These are phyloP conservation scores for Lycaena phlaeas DNA, from an alignment of 2,888 invertebrate genomes.

Conservation along the genomic window DNA sequence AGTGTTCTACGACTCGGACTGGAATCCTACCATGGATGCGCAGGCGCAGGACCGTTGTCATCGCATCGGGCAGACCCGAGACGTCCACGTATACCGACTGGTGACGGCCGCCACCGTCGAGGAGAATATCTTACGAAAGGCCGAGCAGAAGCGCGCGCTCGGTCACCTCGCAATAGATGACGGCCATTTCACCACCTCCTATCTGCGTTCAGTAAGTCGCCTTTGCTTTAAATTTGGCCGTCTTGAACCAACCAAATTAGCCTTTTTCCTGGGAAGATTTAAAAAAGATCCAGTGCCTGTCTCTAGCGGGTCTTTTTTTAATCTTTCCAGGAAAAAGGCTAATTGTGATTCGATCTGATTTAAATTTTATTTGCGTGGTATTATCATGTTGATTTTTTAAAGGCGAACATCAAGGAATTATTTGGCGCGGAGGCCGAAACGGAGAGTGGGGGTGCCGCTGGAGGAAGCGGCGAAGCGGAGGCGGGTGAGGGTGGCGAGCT, in stretches of 20 bases:
- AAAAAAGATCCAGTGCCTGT: no score
- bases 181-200: slow-evolving; percentile 98
- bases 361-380: no score
- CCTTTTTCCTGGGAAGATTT: no score
- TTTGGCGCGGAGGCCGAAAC: slow-evolving; percentile 87
- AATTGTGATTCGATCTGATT: no score
- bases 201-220: slow-evolving; percentile 79
- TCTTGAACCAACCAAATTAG: no score
- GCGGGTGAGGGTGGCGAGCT: slow-evolving; percentile 69
- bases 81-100: slow-evolving; percentile 98
- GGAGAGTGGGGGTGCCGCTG: slow-evolving; percentile 61
- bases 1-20: slow-evolving; percentile 99
- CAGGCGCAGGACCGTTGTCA: slow-evolving; percentile 95
- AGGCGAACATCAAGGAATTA: slow-evolving; percentile 92
- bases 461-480: slow-evolving; percentile 72
- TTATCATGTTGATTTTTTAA: no score
- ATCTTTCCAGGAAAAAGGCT: no score
- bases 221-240: no score
- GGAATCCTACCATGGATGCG: slow-evolving; percentile 99
- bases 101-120: slow-evolving; percentile 98
- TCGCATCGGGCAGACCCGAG: slow-evolving; percentile 98
- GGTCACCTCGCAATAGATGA: slow-evolving; percentile 98
- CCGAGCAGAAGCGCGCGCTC: slow-evolving; percentile 95
- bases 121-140: slow-evolving; percentile 99
- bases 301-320: no score